Evolutionary conservation across 2,888 invertebrate genomes (phyloP).

Genomic region (Syrista parreyssii): DNA sequence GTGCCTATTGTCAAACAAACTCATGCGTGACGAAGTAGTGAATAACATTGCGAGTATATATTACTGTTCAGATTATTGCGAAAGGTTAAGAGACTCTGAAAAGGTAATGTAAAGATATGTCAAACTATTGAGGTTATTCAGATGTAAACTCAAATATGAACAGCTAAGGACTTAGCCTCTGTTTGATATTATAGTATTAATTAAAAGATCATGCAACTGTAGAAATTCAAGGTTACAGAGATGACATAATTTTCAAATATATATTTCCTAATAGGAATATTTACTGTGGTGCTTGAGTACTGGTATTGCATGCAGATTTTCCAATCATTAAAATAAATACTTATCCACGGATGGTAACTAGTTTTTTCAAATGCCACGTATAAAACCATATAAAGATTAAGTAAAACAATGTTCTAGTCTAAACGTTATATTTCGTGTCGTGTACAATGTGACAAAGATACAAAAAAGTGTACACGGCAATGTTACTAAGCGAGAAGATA

Average conservation of each 20-base stretch:
- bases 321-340: background rate
- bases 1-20: background rate
- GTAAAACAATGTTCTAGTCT: no score
- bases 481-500: background rate
- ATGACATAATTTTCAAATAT: background rate
- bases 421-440: no score
- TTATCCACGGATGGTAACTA: background rate
- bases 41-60: background rate
- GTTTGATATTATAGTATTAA: background rate
- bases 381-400: no score
- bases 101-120: no score
- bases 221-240: background rate
- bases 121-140: no score
- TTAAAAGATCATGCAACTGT: background rate
- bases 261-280: background rate
- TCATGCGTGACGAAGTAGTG: background rate
- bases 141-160: background rate
- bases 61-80: background rate
- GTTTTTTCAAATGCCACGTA: background rate
- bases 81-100: background rate
- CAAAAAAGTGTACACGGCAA: background rate
- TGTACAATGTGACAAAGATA: background rate
- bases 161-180: background rate
- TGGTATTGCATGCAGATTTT: no score
- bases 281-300: no score